Conservation (phyloP, 2,888 invertebrate genomes). For the Cataglyphis albicans region DNA sequence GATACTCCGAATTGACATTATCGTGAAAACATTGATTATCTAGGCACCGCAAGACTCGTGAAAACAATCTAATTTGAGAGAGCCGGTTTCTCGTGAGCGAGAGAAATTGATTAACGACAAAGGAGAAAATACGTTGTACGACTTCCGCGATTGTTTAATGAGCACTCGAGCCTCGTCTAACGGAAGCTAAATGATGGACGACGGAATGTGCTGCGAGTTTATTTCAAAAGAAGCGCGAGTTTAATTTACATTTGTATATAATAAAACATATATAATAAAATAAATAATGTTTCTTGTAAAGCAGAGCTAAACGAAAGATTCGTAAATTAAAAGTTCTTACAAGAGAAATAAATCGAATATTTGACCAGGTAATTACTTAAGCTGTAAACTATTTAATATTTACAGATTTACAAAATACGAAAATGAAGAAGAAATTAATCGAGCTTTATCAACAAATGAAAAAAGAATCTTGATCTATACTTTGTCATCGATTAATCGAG, state of each 20-base stretch:
- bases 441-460: background rate
- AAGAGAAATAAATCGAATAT: background rate
- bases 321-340: background rate
- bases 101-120: conserved; percentile 64
- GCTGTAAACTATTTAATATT: background rate
- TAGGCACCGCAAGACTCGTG: conserved; percentile 13
- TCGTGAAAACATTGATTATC: background rate
- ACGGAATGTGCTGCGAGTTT: background rate
- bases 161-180: conserved; percentile 25
- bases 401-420: background rate
- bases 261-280: background rate
- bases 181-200: conserved; percentile 31
- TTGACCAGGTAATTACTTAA: background rate
- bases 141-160: conserved; percentile 45
- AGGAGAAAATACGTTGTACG: conserved; percentile 64
- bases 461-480: background rate
- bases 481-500: background rate
- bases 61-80: conserved; percentile 32
- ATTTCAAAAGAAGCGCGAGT: background rate
- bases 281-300: background rate
- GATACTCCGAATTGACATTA: background rate
- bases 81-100: conserved; percentile 48
- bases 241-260: background rate
- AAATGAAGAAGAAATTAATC: background rate
- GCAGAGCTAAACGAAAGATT: background rate